Conservation (phyloP, 2,113 vertebrate genomes). For the Prunella himalayana region DNA sequence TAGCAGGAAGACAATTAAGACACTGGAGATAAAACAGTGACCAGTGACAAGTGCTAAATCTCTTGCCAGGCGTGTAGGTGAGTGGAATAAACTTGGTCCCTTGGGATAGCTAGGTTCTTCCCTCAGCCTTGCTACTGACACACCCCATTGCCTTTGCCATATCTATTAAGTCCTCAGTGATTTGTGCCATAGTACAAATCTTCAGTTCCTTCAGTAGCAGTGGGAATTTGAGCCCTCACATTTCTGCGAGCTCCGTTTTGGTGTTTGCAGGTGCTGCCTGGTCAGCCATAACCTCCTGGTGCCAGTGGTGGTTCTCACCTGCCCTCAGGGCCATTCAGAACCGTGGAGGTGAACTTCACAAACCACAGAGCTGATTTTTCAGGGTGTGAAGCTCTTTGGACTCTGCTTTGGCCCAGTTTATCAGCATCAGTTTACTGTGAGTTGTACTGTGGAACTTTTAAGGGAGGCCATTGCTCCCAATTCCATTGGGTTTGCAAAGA, state of each 20-base stretch:
- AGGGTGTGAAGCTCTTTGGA: background rate
- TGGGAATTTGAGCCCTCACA: background rate
- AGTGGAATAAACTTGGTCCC: background rate
- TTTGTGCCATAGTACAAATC: background rate
- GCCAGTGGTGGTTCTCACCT: background rate
- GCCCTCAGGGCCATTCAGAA: background rate
- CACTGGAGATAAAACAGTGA: constrained; percentile 45
- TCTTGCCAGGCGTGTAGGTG: background rate
- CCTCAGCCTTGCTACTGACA: background rate
- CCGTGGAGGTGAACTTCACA: background rate
- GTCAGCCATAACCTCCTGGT: background rate
- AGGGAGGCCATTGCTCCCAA: accelerated
- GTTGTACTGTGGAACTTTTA: background rate
- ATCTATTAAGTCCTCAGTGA: background rate
- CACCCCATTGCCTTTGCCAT: background rate
- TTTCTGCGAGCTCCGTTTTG: accelerated
- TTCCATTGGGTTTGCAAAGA: background rate
- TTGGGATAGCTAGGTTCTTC: background rate
- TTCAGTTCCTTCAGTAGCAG: background rate
- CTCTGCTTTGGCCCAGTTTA: background rate
- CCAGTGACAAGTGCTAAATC: constrained; percentile 34
- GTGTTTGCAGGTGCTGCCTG: background rate
- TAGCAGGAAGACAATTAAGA: constrained; percentile 53
- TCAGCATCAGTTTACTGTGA: background rate
- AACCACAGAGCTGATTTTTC: background rate